These are phyloP conservation scores for Drosophila repletoides DNA, from an alignment of 1,140 invertebrate species.

Conservation along the genomic window DNA sequence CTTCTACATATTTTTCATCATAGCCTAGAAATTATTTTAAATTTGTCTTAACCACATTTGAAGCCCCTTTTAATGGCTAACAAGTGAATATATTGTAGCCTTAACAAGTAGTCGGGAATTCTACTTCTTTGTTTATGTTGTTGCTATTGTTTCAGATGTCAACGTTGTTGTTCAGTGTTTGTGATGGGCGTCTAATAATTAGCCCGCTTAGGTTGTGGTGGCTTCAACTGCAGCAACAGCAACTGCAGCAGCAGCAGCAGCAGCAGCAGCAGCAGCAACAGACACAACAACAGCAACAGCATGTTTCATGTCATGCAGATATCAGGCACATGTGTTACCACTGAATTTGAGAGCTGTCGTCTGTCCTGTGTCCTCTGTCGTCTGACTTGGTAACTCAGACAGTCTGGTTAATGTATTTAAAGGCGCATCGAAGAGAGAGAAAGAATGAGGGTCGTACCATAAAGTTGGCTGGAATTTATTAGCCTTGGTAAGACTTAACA, in stretches of 20 bases:
- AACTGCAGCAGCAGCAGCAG: constrained; percentile 28
- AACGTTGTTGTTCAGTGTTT: constrained; percentile 39
- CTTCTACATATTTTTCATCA: no score
- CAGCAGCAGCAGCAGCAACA: constrained; percentile 13
- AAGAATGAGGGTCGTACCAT: no score
- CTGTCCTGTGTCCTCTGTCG: no score
- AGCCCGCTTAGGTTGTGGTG: constrained; percentile 61
- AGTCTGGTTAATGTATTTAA: background rate
- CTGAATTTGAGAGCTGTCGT: constrained; percentile 35
- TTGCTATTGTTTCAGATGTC: constrained; percentile 22
- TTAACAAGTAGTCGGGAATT: no score
- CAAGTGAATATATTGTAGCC: no score
- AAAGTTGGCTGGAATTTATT: constrained; percentile 1
- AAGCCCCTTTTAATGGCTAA: no score
- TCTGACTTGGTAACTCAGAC: background rate
- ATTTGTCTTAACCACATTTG: no score
- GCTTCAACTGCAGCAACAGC: constrained; percentile 15
- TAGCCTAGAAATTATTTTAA: no score
- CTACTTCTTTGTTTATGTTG: constrained; percentile 21
- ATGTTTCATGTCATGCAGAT: constrained; percentile 66
- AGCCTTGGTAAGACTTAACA: background rate
- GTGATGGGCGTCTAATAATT: constrained; percentile 66
- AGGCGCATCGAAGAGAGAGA: background rate
- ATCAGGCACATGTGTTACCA: constrained; percentile 69
- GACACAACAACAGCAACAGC: constrained; percentile 29